phyloP scores from a whole-genome alignment of 2,888 invertebrate species.

The Rhyacophila evoluta region DNA sequence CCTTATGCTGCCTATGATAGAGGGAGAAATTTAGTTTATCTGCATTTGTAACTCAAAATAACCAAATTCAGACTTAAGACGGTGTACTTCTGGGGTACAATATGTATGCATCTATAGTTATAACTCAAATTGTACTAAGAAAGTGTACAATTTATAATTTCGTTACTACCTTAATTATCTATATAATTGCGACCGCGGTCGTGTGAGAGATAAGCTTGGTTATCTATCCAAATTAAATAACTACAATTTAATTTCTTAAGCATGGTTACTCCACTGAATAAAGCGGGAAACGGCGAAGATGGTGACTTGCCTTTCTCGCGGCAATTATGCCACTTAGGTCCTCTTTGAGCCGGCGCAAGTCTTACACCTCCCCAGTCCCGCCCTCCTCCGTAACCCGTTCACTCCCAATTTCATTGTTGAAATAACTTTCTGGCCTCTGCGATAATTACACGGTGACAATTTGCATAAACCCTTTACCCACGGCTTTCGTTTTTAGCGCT shows the following conservation, averaged over 20 bases:
- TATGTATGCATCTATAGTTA: too few species aligned
- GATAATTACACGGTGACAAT: constrained; percentile 47
- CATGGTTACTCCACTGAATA: constrained; percentile 16
- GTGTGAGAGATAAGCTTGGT: background rate
- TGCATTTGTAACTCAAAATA: too few species aligned
- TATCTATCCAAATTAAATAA: too few species aligned
- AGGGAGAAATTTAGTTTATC: too few species aligned
- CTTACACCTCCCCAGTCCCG: background rate
- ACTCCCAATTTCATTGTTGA: constrained; percentile 33
- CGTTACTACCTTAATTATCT: too few species aligned
- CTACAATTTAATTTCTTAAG: too few species aligned
- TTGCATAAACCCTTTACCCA: constrained; percentile 43
- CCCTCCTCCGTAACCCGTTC: background rate
- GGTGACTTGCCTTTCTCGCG: constrained; percentile 26
- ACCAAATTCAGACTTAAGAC: too few species aligned
- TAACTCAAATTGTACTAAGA: too few species aligned
- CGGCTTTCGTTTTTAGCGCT: background rate
- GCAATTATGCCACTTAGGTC: constrained; percentile 44
- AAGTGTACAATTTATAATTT: too few species aligned
- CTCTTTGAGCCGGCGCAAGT: constrained; percentile 32
- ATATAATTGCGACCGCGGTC: background rate
- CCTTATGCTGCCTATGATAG: too few species aligned
- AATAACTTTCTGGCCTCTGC: constrained; percentile 44
- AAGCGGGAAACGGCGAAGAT: constrained; percentile 3
- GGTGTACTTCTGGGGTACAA: too few species aligned